Percentiles rank a stretch among this genome's conserved stretches.
Conservation (phyloP, 2,113 vertebrate species). For the Myiozetetes cayanensis region DNA sequence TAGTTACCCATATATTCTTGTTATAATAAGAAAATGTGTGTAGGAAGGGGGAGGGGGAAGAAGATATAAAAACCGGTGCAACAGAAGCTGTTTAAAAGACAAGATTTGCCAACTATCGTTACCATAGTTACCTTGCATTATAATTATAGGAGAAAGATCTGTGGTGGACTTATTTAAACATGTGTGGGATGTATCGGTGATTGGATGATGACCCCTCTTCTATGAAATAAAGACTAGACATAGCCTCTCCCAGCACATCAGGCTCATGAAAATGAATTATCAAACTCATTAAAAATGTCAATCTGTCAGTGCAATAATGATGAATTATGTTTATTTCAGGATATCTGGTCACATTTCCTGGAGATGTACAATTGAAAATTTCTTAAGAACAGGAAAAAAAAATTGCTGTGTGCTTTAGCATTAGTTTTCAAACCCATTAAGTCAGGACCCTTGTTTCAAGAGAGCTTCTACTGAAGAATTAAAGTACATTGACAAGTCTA, state of each 20-base stretch:
- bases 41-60: constrained; percentile 47
- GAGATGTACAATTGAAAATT: neutral
- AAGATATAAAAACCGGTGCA: constrained; percentile 53
- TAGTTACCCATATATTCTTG: neutral
- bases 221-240: neutral
- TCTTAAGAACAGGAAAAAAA: neutral
- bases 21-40: constrained; percentile 37
- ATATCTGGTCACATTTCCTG: neutral
- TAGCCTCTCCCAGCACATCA: neutral
- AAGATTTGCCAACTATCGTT: constrained; percentile 61
- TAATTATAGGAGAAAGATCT: constrained; percentile 58
- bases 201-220: neutral
- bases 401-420: neutral
- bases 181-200: neutral
- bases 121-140: constrained; percentile 60
- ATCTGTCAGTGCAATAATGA: neutral
- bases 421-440: neutral
- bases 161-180: constrained; percentile 47
- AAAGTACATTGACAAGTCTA: neutral
- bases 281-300: neutral
- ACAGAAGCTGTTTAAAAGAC: constrained; percentile 52
- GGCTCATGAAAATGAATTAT: neutral
- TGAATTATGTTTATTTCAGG: constrained; percentile 21
- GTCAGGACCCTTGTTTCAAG: neutral
- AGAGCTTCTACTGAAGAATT: neutral